Conservation (phyloP, 2,113 vertebrate genomes). For the Chiloscyllium plagiosum region DNA sequence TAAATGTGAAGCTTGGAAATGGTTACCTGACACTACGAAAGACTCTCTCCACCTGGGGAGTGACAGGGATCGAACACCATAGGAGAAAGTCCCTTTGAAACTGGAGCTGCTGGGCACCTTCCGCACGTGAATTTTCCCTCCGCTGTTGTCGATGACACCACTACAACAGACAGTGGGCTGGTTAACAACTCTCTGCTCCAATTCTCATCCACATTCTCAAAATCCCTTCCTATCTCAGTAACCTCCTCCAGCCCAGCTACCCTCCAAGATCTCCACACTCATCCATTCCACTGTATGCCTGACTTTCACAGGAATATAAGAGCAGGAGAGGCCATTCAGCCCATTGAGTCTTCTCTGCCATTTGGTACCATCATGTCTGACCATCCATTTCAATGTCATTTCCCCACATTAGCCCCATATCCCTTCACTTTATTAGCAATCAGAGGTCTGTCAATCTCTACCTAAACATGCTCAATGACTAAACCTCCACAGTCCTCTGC, state of each 20-base stretch:
- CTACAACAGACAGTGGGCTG: conserved; percentile 51
- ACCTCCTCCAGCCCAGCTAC: not conserved
- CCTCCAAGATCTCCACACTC: not conserved
- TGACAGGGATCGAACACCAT: conserved; percentile 77
- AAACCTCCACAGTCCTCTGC: too few species aligned
- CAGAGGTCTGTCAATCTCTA: too few species aligned
- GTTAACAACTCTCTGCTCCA: not conserved
- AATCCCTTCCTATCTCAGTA: not conserved
- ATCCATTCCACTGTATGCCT: too few species aligned
- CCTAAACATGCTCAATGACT: too few species aligned
- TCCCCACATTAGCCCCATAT: too few species aligned
- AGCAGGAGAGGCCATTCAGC: too few species aligned
- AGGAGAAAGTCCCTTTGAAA: conserved; percentile 81
- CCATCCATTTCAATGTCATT: too few species aligned
- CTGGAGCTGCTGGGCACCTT: conserved; percentile 79
- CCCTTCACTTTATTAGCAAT: too few species aligned
- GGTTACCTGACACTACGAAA: conserved; percentile 79
- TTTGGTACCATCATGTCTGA: too few species aligned
- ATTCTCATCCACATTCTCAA: not conserved
- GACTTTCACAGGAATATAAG: not conserved
- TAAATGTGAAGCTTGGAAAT: too few species aligned
- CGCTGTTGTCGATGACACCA: conserved; percentile 76
- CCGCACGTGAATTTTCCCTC: conserved; percentile 85
- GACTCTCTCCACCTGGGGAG: conserved; percentile 90
- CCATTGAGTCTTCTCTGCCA: too few species aligned